Conservation (phyloP, 2,113 vertebrate genomes). For the Trichechus manatus region DNA sequence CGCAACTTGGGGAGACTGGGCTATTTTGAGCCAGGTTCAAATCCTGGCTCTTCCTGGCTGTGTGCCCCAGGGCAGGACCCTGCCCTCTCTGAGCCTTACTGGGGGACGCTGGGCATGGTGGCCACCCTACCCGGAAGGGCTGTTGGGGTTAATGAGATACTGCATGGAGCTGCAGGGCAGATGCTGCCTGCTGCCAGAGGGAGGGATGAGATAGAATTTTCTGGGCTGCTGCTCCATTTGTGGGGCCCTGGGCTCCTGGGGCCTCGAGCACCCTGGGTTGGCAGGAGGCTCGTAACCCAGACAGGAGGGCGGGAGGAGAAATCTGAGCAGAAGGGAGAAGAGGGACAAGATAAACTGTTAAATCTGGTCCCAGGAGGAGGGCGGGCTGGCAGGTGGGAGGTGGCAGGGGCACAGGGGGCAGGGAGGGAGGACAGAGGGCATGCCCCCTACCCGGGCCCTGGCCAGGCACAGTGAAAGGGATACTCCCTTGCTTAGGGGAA, state of each 20-base stretch:
- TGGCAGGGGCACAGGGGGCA: not conserved
- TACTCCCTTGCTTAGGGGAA: not conserved
- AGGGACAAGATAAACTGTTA: not conserved
- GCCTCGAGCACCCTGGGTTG: not conserved
- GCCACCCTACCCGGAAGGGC: not conserved
- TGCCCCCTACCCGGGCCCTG: too few relatives aligned
- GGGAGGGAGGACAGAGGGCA: not conserved
- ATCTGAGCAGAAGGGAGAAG: conserved; percentile 20
- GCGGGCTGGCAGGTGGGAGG: not conserved
- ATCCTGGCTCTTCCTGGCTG: not conserved
- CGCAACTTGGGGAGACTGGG: not conserved
- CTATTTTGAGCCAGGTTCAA: not conserved
- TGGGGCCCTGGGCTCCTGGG: not conserved
- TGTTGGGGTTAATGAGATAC: not conserved
- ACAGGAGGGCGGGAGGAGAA: not conserved
- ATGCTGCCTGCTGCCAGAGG: not conserved
- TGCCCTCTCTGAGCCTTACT: not conserved
- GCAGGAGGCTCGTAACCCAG: not conserved
- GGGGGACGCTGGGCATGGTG: too few relatives aligned
- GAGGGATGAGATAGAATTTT: not conserved
- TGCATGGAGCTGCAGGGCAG: not conserved
- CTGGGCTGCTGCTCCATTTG: conserved; percentile 30
- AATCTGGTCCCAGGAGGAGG: not conserved
- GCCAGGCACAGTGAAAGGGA: not conserved
- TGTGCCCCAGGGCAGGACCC: not conserved